These are phyloP conservation scores for Engraulis encrasicolus DNA, from an alignment of 2,113 vertebrate genomes.

Conservation along the genomic window DNA sequence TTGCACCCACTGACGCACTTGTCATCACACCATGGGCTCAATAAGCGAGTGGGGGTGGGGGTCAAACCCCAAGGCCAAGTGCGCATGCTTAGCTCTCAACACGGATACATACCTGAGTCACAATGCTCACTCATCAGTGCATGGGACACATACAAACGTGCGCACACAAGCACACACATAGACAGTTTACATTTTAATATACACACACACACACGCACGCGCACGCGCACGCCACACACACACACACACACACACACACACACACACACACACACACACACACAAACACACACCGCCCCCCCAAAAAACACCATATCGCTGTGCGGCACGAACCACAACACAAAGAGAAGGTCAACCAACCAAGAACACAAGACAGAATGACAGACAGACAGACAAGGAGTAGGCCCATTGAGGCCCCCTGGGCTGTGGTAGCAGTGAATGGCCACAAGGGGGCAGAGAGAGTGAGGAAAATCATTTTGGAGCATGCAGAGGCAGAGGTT, in stretches of 20 bases:
- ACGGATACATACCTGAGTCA: neutral
- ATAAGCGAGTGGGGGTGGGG: neutral
- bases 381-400: neutral
- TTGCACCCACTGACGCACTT: too few species aligned
- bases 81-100: neutral
- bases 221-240: neutral
- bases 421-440: conserved; percentile 26
- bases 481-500: conserved; percentile 63
- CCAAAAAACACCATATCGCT: conserved; percentile 14
- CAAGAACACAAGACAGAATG: too few species aligned
- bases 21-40: too few species aligned
- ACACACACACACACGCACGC: neutral
- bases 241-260: neutral
- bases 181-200: neutral
- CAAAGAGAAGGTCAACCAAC: conserved; percentile 17
- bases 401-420: conserved; percentile 23
- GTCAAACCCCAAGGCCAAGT: neutral
- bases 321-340: conserved; percentile 37
- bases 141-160: neutral
- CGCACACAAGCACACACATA: neutral
- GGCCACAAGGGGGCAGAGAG: conserved; percentile 29
- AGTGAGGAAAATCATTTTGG: conserved; percentile 46
- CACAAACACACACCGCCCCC: neutral
- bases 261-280: neutral
- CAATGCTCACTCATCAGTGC: neutral